Conservation (phyloP, 2,113 vertebrate species). For the Mormyrus lacerda region DNA sequence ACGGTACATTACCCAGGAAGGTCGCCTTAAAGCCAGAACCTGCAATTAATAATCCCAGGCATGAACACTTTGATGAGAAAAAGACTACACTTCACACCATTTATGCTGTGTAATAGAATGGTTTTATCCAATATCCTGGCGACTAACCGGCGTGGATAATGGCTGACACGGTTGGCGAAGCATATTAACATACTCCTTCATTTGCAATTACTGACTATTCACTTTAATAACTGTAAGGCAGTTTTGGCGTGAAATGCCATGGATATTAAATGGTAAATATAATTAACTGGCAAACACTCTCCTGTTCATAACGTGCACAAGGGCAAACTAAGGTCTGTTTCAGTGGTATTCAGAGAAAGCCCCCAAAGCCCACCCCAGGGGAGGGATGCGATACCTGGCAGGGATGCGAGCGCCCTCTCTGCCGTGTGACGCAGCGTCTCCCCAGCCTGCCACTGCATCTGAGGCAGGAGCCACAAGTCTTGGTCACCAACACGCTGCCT, state of each 20-base stretch:
- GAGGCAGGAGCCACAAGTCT: conserved; percentile 83
- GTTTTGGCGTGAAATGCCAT: neutral
- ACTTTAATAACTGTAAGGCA: neutral
- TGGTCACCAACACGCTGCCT: conserved; percentile 69
- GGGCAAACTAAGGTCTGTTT: neutral
- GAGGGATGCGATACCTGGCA: conserved; percentile 60
- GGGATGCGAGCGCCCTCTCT: conserved; percentile 62
- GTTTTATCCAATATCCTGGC: neutral
- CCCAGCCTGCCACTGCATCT: conserved; percentile 76
- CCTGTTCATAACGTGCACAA: neutral
- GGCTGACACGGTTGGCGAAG: neutral
- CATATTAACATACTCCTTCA: neutral
- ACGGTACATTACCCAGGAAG: conserved; percentile 84
- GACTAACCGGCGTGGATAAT: neutral
- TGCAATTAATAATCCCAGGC: conserved; percentile 33
- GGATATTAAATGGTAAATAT: neutral
- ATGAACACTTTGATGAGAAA: neutral
- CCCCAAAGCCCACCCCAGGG: neutral
- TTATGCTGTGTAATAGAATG: neutral
- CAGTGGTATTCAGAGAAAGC: neutral
- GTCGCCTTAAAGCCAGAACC: conserved; percentile 68
- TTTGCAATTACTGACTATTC: neutral
- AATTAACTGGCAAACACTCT: neutral
- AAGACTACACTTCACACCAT: neutral
- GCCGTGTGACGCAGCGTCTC: conserved; percentile 82